Conservation (phyloP, 2,888 invertebrate genomes). For the Chelonus formosanus region DNA sequence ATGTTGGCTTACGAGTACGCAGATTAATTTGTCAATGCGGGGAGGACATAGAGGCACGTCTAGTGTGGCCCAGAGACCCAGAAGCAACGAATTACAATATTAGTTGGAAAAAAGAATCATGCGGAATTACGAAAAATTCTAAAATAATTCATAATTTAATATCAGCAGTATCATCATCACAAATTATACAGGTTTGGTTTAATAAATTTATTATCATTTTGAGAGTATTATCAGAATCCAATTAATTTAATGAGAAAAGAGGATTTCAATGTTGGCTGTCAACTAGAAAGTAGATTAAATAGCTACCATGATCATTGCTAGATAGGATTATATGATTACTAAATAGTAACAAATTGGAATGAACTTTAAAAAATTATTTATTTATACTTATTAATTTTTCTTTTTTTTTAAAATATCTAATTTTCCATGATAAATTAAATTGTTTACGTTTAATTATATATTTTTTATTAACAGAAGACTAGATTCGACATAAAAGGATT, state of each 20-base stretch:
- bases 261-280: too few relatives aligned
- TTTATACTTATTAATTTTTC: background rate
- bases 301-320: too few relatives aligned
- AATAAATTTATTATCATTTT: too few relatives aligned
- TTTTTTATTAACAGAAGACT: slow-evolving; percentile 40
- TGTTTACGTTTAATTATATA: background rate
- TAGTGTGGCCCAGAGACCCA: slow-evolving; percentile 49
- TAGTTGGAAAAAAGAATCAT: slow-evolving; percentile 49
- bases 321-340: too few relatives aligned
- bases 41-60: slow-evolving; percentile 46
- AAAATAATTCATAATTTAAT: slow-evolving; percentile 19
- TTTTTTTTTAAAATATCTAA: slow-evolving; percentile 10
- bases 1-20: slow-evolving; percentile 47
- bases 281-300: too few relatives aligned
- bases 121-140: slow-evolving; percentile 28
- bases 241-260: too few relatives aligned
- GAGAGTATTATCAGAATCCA: too few relatives aligned
- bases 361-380: too few relatives aligned
- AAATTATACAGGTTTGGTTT: slow-evolving; percentile 33
- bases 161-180: slow-evolving; percentile 14
- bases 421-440: background rate
- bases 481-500: slow-evolving; percentile 48
- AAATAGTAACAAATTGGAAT: too few relatives aligned
- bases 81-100: slow-evolving; percentile 48
- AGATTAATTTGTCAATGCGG: slow-evolving; percentile 50